phyloP scores from a whole-genome alignment of 2,797 vertebrate genomes.

The Macropus fuliginosus region DNA sequence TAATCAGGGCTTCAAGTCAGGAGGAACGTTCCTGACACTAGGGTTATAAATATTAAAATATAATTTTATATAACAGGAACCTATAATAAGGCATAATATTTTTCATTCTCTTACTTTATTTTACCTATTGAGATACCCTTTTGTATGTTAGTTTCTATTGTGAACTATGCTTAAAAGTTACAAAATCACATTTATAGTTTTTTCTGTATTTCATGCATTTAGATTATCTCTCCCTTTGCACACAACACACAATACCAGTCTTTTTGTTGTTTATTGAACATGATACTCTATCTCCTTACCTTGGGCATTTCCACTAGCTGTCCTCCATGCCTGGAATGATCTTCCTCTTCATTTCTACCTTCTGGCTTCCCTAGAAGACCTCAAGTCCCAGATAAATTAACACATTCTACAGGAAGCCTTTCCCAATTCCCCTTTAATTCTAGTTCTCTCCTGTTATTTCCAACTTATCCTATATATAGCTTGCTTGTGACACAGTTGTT shows the following conservation, averaged over 20 bases:
- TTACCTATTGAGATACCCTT: neutral
- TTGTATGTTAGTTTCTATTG: neutral
- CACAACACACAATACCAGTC: neutral
- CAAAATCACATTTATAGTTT: neutral
- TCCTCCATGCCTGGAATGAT: neutral
- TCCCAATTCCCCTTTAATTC: neutral
- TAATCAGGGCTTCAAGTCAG: neutral
- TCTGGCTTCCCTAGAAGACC: neutral
- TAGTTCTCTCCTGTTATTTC: neutral
- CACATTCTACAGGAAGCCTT: neutral
- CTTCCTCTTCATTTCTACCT: neutral
- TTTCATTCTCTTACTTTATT: neutral
- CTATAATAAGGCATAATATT: neutral
- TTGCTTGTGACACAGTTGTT: neutral
- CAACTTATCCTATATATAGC: neutral
- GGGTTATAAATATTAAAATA: neutral
- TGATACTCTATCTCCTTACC: neutral
- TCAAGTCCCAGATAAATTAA: neutral
- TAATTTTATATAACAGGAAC: neutral
- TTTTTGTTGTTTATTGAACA: neutral
- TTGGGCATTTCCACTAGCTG: neutral
- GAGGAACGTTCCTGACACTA: neutral
- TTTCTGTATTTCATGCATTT: neutral
- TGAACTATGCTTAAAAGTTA: neutral
- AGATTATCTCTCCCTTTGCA: neutral